Base-by-base conservation (phyloP, 2,797 vertebrate species). In the Gymnothorax reevesii region DNA sequence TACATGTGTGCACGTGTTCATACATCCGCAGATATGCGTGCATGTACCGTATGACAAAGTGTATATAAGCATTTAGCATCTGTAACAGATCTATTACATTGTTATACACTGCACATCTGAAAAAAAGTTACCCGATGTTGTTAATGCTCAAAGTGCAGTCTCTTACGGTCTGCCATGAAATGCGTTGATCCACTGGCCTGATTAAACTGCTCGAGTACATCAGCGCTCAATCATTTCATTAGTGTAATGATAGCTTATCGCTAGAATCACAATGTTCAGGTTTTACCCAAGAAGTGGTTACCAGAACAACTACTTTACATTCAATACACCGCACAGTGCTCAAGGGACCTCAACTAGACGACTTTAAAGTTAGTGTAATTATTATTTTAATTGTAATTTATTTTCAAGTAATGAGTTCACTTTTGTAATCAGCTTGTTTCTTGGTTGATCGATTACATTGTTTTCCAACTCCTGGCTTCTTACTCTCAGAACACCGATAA, bases 361-460 rank as follows among this genome's bases (percentile, higher is more conserved):
- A 71, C 83, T 88, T 85, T 90, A 88, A 89, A 62, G 75, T 85
- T 62, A 87, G 90, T 87, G 79, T 87, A 86, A 91, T 91, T 89
- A 89, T 86, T 91, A 86, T 82, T 89, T 79, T 86, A 91, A 89
- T 83, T 87, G 86, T 77, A 89, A 88, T 91, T 84, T 89, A 85
- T 91, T 91, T 90, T 84, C 80, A 86, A 86, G 88, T 86, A 89
- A 82, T 86, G 83, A 84, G 60, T 85, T 66, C 87, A 89, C 86
- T 83, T 83, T 87, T 88, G 87, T 89, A 91, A 90, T 90, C 66
- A 88, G 86, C 79, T 88, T 88, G 82, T 91, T 90, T 90, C 86
- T 85, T 87, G 86, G 84, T 83, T 86, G 89, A 84, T 86, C 84
- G 85, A 22, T 87, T 86, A 79, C 75, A 83, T 89, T 88, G 77